Evolutionary conservation across 2,113 vertebrate species (phyloP).

Genomic region (Phylloscopus whistleri): DNA sequence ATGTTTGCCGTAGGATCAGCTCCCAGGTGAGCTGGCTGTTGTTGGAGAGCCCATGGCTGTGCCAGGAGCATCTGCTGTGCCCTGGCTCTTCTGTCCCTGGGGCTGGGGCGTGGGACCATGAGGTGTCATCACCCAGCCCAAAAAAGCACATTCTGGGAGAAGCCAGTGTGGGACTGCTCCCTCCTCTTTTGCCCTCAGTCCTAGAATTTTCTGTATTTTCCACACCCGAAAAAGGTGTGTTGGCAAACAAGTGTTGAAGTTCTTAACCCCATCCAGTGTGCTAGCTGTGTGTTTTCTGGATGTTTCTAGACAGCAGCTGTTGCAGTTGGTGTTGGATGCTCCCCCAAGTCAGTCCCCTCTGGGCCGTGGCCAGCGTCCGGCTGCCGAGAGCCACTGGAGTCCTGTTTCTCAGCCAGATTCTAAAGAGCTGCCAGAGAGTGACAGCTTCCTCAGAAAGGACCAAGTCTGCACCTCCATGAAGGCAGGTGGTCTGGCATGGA

Average conservation of each 20-base stretch:
- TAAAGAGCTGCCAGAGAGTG: conserved; percentile 56
- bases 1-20: background rate
- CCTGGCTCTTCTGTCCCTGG: background rate
- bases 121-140: background rate
- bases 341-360: conserved; percentile 70
- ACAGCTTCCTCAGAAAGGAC: conserved; percentile 52
- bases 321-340: conserved; percentile 73
- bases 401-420: background rate
- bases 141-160: background rate
- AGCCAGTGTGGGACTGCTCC: background rate
- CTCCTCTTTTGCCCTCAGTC: background rate
- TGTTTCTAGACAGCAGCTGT: conserved; percentile 78
- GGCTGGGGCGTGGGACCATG: background rate
- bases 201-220: background rate
- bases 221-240: background rate
- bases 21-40: background rate
- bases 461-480: background rate
- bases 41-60: background rate
- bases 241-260: background rate
- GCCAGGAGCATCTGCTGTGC: rapidly evolving
- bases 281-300: background rate
- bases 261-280: rapidly evolving
- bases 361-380: conserved; percentile 11
- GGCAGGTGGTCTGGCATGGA: background rate
- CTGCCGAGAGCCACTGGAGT: conserved; percentile 52